Evolutionary conservation across 1,140 invertebrate genomes (phyloP).

Genomic region (Drosophila rhopaloa): DNA sequence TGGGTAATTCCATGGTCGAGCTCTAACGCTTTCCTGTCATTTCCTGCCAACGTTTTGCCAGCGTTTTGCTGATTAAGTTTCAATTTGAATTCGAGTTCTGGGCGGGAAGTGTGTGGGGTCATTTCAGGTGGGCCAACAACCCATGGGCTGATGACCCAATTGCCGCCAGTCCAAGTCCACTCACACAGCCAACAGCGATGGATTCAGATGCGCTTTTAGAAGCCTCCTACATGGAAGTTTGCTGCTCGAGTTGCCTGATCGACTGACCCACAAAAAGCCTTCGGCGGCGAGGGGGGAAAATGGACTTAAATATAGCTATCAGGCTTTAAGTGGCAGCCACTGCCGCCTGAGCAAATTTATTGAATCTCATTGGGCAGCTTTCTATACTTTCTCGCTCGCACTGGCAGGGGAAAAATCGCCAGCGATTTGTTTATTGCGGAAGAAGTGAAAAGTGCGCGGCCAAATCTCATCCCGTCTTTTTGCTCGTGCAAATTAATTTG

Average conservation of each 20-base stretch:
- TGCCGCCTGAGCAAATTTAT: slow-evolving; percentile 67
- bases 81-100: slow-evolving; percentile 47
- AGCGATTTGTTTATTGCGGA: slow-evolving; percentile 72
- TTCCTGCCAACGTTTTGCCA: slow-evolving; percentile 15
- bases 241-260: slow-evolving; percentile 34
- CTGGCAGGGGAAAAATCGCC: slow-evolving; percentile 27
- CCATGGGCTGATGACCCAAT: slow-evolving; percentile 52
- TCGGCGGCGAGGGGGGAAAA: slow-evolving; percentile 24
- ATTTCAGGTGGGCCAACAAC: slow-evolving; percentile 28
- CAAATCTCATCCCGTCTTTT: slow-evolving; percentile 43
- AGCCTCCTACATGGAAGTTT: slow-evolving; percentile 42
- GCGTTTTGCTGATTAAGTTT: slow-evolving; percentile 64
- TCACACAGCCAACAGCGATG: slow-evolving; percentile 12
- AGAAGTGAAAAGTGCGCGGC: slow-evolving; percentile 70
- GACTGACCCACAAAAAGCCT: slow-evolving; percentile 67
- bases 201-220: slow-evolving; percentile 33
- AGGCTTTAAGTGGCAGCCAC: slow-evolving; percentile 77
- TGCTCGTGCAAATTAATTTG: slow-evolving; percentile 41
- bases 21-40: slow-evolving; percentile 10
- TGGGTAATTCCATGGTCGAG: slow-evolving; percentile 29
- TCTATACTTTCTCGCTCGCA: slow-evolving; percentile 65
- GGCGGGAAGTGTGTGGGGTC: slow-evolving; percentile 25
- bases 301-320: slow-evolving; percentile 81
- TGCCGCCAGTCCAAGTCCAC: slow-evolving; percentile 12
- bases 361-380: slow-evolving; percentile 80